Evolutionary conservation across 2,113 vertebrate genomes (phyloP), one percentile per base, ranked within the genome.

Genomic region (Percina caprodes): DNA sequence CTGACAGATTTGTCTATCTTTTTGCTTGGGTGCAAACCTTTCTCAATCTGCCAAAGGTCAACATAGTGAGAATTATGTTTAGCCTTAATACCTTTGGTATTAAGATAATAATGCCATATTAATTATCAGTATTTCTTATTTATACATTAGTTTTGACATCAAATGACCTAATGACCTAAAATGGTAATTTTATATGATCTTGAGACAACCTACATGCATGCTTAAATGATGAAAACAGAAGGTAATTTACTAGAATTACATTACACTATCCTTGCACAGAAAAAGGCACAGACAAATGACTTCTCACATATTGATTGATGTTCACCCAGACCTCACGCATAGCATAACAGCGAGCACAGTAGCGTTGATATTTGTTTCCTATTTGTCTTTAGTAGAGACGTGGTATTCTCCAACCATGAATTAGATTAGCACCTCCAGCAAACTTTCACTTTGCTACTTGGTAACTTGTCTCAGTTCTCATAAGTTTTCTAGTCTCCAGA

Each of bases 361-460:
- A 56, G 67, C 61, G 54, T 60, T 91, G 66, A 89, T 86, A 82
- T 87, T 88, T 84, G 77, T 86, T 86, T 83, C 65, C 39, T 82
- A 72, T 92, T 91, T 92, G 79, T 93, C 92, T 87, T 90, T 86
- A 23, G 55, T 68, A 79, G 78, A 85, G 79, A 89, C 86, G 88
- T 61, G 23, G 82, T 82, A 81, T 88, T 90, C 83, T 86, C 82
- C 58, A 69, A 90, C 80, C 90, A 91, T 80, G 86, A 92, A 93
- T 92, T 91, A 92, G 83, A 94, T 94, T 94, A 92, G 90, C 92
- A 92, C 92, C 93, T 92, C 87, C 71, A 92, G 90, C 91, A 88
- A 91, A 90, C 91, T 93, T 92, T 91, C 80, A 85, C 86, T 92
- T 90, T 87, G 86, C 91, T 90, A 66, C 86, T 94, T 82, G 84